Percentiles rank a stretch among this genome's conserved stretches.
phyloP scores from a whole-genome alignment of 2,888 invertebrate species.

The Cryptus viduatorius region DNA sequence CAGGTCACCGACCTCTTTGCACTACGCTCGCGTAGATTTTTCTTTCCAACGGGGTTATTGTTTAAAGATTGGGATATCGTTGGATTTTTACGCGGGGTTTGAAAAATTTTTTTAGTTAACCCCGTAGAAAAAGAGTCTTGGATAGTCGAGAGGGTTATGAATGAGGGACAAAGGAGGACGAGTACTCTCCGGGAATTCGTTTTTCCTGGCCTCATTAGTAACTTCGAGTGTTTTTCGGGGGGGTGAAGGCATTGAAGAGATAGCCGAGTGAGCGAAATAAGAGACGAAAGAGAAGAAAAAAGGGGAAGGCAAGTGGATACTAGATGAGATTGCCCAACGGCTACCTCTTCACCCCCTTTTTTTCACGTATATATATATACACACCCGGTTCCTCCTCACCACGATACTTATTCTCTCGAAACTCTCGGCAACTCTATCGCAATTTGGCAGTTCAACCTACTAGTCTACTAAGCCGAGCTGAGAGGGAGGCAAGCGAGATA shows the following conservation, averaged over 20 bases:
- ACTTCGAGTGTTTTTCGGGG: conserved; percentile 56
- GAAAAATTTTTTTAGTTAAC: conserved; percentile 31
- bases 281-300: conserved; percentile 57
- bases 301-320: conserved; percentile 1
- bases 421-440: conserved; percentile 51
- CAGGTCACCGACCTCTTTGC: conserved; percentile 66
- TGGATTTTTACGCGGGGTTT: conserved; percentile 33
- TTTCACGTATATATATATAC: not conserved
- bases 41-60: conserved; percentile 56
- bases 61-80: conserved; percentile 49
- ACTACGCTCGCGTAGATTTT: conserved; percentile 44
- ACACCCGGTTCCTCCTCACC: not conserved
- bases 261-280: conserved; percentile 59
- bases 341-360: conserved; percentile 56
- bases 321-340: conserved; percentile 57
- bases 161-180: conserved; percentile 25
- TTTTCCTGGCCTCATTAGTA: conserved; percentile 65
- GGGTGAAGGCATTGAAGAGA: not conserved
- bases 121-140: conserved; percentile 9
- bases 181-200: conserved; percentile 54
- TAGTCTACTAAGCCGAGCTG: conserved; percentile 5
- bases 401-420: conserved; percentile 48
- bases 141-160: conserved; percentile 17
- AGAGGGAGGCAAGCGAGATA: not conserved
- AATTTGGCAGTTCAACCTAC: conserved; percentile 50